phyloP scores from a whole-genome alignment of 2,888 invertebrate species.

The Atethmia centrago region DNA sequence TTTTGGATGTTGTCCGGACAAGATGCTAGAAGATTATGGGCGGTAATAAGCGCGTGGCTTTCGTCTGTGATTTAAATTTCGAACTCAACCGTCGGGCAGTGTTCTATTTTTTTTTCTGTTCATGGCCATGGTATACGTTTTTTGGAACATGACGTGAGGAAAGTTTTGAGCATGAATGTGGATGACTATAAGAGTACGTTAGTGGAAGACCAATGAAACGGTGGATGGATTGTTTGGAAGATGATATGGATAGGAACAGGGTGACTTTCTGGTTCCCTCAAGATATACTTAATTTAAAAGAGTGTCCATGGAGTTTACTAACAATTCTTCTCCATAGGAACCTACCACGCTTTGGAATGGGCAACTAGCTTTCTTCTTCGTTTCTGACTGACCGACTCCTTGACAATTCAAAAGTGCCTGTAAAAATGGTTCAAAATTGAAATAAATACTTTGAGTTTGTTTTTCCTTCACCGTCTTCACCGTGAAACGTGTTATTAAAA shows the following conservation, averaged over 20 bases:
- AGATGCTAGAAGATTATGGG: slow-evolving; percentile 58
- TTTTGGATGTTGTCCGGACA: slow-evolving; percentile 55
- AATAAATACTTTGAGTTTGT: too few species aligned
- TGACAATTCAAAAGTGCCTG: too few species aligned
- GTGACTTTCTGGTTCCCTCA: neutral
- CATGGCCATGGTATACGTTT: neutral
- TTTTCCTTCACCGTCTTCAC: too few species aligned
- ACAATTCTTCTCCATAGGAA: too few species aligned
- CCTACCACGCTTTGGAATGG: too few species aligned
- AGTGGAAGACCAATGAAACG: neutral
- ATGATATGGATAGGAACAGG: neutral
- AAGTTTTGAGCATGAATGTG: neutral
- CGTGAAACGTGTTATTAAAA: neutral
- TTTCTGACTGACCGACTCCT: too few species aligned
- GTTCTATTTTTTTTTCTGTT: slow-evolving; percentile 25
- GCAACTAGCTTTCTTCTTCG: too few species aligned
- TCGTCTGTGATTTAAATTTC: slow-evolving; percentile 57
- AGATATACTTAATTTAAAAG: too few species aligned
- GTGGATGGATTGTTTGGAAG: neutral
- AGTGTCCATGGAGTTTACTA: too few species aligned
- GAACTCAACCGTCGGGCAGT: slow-evolving; percentile 38
- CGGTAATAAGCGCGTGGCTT: slow-evolving; percentile 50
- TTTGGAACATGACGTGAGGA: neutral
- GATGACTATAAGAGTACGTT: neutral
- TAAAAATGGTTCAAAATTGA: too few species aligned